These are phyloP conservation scores for Pongo pygmaeus DNA, from an alignment of 2,113 vertebrate genomes.

Conservation along the genomic window DNA sequence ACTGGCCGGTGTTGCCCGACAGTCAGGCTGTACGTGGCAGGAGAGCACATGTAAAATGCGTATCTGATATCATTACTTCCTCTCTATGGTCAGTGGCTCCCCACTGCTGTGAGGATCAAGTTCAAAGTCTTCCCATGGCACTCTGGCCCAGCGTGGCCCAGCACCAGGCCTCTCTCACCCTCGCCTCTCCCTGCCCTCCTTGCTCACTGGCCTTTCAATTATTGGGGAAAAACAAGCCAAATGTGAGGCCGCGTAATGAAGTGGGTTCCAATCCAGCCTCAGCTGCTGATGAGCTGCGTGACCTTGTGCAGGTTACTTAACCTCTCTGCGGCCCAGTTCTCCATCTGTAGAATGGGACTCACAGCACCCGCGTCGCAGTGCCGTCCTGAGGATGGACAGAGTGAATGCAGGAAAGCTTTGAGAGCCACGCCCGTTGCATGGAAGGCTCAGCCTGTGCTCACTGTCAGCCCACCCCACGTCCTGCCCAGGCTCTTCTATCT, in stretches of 20 bases:
- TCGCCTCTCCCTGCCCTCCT: background rate
- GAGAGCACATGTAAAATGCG: background rate
- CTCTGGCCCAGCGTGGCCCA: fast-evolving
- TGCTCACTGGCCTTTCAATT: background rate
- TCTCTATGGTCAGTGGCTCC: background rate
- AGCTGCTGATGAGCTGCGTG: background rate
- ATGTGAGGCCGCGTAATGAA: background rate
- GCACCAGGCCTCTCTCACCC: no score
- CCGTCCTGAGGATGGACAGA: background rate
- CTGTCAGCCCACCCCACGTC: background rate
- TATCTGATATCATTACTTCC: background rate
- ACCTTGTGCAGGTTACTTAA: background rate
- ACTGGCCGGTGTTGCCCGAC: fast-evolving
- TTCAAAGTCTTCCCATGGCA: fast-evolving
- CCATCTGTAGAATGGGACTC: background rate
- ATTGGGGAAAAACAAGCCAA: background rate
- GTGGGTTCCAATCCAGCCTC: background rate
- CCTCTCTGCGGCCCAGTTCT: background rate
- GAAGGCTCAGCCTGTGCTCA: background rate
- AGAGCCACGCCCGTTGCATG: fast-evolving
- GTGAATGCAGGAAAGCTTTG: background rate
- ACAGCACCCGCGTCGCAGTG: background rate
- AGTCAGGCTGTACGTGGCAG: fast-evolving
- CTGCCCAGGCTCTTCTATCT: background rate
- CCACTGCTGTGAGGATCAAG: background rate